Percentiles rank a stretch among this genome's conserved stretches.
Evolutionary conservation across 2,797 vertebrate species (phyloP).

Genomic region (Falco peregrinus): DNA sequence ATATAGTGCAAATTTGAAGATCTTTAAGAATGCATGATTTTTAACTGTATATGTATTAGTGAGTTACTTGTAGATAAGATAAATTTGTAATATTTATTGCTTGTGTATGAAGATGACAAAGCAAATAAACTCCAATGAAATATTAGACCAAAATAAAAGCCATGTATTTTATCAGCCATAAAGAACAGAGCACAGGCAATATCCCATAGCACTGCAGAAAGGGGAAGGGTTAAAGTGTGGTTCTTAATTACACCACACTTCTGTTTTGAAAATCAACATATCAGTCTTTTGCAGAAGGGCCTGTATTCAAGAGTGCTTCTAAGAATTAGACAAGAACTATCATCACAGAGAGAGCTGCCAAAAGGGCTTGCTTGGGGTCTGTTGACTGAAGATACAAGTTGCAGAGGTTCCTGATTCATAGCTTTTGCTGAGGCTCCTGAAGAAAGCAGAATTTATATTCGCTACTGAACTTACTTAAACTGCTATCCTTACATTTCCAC

Average conservation of each 20-base stretch:
- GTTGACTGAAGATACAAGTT: not conserved
- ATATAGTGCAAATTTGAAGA: not conserved
- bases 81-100: not conserved
- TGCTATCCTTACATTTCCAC: not conserved
- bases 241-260: not conserved
- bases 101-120: not conserved
- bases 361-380: not conserved
- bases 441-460: not conserved
- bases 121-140: not conserved
- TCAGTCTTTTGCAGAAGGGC: not conserved
- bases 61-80: not conserved
- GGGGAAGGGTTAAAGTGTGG: not conserved
- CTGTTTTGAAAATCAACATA: not conserved
- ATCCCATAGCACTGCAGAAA: not conserved
- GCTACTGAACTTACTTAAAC: not conserved
- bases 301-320: not conserved
- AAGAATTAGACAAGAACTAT: not conserved
- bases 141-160: not conserved
- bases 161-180: not conserved
- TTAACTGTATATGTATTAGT: not conserved
- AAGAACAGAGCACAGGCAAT: not conserved
- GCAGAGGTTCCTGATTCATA: not conserved
- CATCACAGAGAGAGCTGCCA: not conserved
- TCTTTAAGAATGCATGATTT: not conserved
- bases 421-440: not conserved